Evolutionary conservation across 2,888 invertebrate genomes (phyloP).

Genomic region (Coleophora flavipennella): DNA sequence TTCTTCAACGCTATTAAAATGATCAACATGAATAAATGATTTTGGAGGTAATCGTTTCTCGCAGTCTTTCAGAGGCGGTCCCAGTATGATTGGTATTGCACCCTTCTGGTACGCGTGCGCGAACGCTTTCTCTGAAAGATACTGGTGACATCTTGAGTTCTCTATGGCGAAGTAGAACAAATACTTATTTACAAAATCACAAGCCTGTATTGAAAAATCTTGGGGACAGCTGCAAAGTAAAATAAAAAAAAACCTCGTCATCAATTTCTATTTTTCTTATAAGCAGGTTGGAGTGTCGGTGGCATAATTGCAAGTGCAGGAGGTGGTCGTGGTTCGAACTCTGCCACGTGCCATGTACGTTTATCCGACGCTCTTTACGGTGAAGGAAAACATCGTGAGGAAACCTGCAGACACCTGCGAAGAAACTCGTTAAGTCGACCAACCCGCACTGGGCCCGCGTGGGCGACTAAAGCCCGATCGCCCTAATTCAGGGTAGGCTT

Average conservation of each 20-base stretch:
- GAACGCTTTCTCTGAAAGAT: slow-evolving; percentile 80
- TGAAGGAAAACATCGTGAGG: too few relatives aligned
- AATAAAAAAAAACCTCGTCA: slow-evolving; percentile 1
- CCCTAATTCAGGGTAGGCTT: too few relatives aligned
- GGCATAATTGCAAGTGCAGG: too few relatives aligned
- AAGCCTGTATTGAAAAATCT: slow-evolving; percentile 71
- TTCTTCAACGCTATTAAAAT: slow-evolving; percentile 58
- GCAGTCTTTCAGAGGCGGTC: slow-evolving; percentile 63
- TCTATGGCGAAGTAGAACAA: slow-evolving; percentile 81
- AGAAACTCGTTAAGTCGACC: too few relatives aligned
- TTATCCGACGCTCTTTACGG: too few relatives aligned
- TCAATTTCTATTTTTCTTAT: too few relatives aligned
- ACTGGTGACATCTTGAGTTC: slow-evolving; percentile 78
- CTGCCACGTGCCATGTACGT: too few relatives aligned
- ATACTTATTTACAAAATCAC: slow-evolving; percentile 68
- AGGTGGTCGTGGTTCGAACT: too few relatives aligned
- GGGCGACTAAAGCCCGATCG: too few relatives aligned
- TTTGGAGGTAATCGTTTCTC: slow-evolving; percentile 71
- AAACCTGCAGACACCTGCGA: too few relatives aligned
- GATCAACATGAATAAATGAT: slow-evolving; percentile 75
- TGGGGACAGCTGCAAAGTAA: slow-evolving; percentile 75
- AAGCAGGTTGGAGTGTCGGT: too few relatives aligned
- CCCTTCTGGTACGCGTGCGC: slow-evolving; percentile 76
- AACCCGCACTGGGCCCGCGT: too few relatives aligned
- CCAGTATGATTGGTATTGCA: slow-evolving; percentile 78